A percentile compares a stretch with the other conserved stretches of the same genome.
These are phyloP conservation scores for Drosophila affinis DNA, from an alignment of 2,888 invertebrate genomes.

Conservation along the genomic window DNA sequence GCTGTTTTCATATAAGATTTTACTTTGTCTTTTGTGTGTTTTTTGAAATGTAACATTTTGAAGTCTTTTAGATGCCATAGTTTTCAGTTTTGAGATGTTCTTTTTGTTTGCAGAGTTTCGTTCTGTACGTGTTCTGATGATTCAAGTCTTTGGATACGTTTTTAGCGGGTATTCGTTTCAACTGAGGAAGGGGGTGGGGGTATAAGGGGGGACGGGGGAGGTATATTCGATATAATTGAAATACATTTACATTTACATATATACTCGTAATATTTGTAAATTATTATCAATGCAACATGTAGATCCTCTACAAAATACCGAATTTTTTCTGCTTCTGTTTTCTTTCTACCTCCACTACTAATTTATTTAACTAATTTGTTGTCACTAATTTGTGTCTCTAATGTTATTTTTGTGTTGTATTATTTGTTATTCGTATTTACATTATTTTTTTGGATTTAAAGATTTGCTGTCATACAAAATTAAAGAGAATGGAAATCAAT, in stretches of 20 bases:
- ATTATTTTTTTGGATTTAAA: conserved; percentile 25
- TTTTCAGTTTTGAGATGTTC: conserved; percentile 47
- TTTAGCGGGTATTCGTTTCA: conserved; percentile 20
- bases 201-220: conserved; percentile 6
- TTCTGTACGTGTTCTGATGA: conserved; percentile 28
- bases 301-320: conserved; percentile 76
- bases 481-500: background rate
- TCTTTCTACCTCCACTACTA: conserved; percentile 55
- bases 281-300: conserved; percentile 79
- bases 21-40: conserved; percentile 44
- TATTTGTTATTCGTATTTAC: conserved; percentile 69
- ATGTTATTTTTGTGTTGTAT: conserved; percentile 43
- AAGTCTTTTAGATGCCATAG: conserved; percentile 59
- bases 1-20: conserved; percentile 38
- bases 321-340: conserved; percentile 38
- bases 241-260: conserved; percentile 19
- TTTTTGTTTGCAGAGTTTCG: conserved; percentile 29
- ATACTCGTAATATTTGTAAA: conserved; percentile 68
- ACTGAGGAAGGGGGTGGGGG: background rate
- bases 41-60: conserved; percentile 58
- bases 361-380: conserved; percentile 66
- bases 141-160: conserved; percentile 62
- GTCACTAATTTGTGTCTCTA: conserved; percentile 48
- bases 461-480: background rate
- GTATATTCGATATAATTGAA: conserved; percentile 29